Evolutionary conservation across 2,888 invertebrate species (phyloP).

Genomic region (Zaprionus bogoriensis): DNA sequence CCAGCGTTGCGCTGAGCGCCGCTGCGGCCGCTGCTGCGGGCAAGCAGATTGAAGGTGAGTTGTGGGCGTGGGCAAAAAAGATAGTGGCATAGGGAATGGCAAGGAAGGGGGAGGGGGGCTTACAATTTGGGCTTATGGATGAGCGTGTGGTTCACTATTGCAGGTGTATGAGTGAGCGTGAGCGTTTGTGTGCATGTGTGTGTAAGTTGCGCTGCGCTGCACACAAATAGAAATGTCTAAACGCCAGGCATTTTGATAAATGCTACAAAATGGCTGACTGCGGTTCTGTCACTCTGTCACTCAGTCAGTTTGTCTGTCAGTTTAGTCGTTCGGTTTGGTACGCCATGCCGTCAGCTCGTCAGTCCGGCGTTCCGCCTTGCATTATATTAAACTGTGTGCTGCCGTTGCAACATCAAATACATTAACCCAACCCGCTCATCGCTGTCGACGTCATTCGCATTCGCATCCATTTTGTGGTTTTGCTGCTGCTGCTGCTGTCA

Average conservation of each 20-base stretch:
- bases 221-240: conserved; percentile 68
- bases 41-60: conserved; percentile 95
- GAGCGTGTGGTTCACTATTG: not conserved
- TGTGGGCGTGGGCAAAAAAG: not conserved
- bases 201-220: conserved; percentile 1
- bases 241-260: conserved; percentile 76
- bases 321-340: conserved; percentile 6
- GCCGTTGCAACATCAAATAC: conserved; percentile 65
- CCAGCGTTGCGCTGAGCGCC: conserved; percentile 87
- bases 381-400: conserved; percentile 32
- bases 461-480: conserved; percentile 54
- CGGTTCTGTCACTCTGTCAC: conserved; percentile 36
- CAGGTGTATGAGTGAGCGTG: not conserved
- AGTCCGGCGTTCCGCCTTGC: conserved; percentile 1
- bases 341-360: conserved; percentile 6
- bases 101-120: not conserved
- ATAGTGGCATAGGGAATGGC: not conserved
- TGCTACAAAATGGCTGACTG: conserved; percentile 67
- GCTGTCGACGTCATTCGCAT: conserved; percentile 68
- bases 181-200: not conserved
- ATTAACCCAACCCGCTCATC: conserved; percentile 66
- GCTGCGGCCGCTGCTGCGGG: conserved; percentile 92
- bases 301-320: not conserved
- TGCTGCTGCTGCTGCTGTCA: conserved; percentile 27
- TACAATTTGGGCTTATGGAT: not conserved